phyloP scores from a whole-genome alignment of 2,113 vertebrate species.

The Aythya baeri region DNA sequence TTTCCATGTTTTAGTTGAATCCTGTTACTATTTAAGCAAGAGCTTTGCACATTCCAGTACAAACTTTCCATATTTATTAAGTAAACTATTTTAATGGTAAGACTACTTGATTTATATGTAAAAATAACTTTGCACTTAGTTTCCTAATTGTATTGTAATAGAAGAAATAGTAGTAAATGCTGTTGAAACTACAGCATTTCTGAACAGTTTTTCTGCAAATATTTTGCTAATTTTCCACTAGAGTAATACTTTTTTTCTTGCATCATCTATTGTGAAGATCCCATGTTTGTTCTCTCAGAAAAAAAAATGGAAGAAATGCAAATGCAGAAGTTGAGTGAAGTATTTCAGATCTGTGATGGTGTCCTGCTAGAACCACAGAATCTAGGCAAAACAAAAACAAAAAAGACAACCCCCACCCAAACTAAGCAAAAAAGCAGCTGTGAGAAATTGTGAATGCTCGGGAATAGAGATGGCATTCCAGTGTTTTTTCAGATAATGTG shows the following conservation, averaged over 20 bases:
- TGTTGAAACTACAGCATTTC: background rate
- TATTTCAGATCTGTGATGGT: background rate
- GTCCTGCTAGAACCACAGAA: background rate
- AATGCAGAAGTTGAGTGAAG: background rate
- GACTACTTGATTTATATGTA: background rate
- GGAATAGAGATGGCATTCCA: background rate
- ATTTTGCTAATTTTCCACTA: background rate
- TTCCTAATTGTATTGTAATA: background rate
- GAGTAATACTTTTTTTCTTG: background rate
- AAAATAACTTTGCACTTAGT: background rate
- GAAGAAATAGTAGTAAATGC: background rate
- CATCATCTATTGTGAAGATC: background rate
- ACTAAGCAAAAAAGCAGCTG: background rate
- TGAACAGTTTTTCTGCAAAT: background rate
- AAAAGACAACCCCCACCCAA: background rate
- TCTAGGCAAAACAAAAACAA: background rate
- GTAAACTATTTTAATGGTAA: background rate
- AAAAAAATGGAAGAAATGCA: background rate
- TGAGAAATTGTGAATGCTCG: background rate
- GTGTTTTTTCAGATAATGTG: background rate
- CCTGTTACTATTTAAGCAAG: background rate
- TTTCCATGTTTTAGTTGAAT: background rate
- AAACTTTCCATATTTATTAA: background rate
- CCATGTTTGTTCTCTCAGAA: background rate
- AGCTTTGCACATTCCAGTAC: background rate